These are phyloP conservation scores for Aproaerema taeniolella DNA, from an alignment of 2,888 invertebrate genomes.

Conservation along the genomic window DNA sequence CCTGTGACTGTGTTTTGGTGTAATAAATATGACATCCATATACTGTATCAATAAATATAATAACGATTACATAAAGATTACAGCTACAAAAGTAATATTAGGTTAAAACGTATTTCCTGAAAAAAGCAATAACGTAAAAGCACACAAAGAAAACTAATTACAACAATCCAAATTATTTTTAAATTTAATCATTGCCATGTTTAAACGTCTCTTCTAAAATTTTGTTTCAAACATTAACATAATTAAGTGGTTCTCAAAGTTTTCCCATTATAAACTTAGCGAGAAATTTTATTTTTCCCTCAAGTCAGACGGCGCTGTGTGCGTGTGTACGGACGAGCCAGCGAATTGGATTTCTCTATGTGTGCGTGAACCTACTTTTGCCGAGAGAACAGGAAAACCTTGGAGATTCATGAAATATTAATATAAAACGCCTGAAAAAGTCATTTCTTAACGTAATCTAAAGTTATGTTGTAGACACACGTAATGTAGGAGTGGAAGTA, in stretches of 20 bases:
- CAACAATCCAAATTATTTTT: constrained; percentile 33
- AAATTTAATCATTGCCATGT: constrained; percentile 68
- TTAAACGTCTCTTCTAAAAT: constrained; percentile 75
- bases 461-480: constrained; percentile 14
- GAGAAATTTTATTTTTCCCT: constrained; percentile 79
- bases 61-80: too few relatives aligned
- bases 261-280: constrained; percentile 78
- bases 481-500: constrained; percentile 3
- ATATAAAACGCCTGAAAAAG: constrained; percentile 57
- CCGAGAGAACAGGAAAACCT: constrained; percentile 68
- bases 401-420: constrained; percentile 71
- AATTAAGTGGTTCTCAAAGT: constrained; percentile 78
- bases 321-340: constrained; percentile 62
- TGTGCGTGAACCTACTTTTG: constrained; percentile 76
- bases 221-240: constrained; percentile 78
- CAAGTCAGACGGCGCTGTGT: constrained; percentile 70
- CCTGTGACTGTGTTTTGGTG: too few relatives aligned
- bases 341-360: constrained; percentile 74
- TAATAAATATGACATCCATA: too few relatives aligned
- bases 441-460: constrained; percentile 44
- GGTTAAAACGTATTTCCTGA: too few relatives aligned
- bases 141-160: constrained; percentile 12
- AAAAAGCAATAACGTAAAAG: not conserved
- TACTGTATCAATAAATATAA: too few relatives aligned
- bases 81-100: too few relatives aligned